Evolutionary conservation across 2,797 vertebrate species (phyloP).

Genomic region (Balearica regulorum): DNA sequence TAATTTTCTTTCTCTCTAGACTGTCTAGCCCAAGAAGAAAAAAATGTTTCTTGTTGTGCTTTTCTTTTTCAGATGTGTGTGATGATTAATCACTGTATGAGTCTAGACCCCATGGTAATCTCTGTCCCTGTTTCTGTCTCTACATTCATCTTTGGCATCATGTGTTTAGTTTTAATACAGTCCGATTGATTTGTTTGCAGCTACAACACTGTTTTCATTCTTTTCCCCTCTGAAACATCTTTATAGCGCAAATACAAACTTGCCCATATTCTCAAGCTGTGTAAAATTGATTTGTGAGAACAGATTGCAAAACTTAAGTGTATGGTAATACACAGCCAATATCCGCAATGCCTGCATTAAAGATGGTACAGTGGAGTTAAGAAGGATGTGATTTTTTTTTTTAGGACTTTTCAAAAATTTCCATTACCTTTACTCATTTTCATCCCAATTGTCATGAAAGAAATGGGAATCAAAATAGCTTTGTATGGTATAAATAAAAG

Average conservation of each 20-base stretch:
- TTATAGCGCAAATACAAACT: slow-evolving; percentile 44
- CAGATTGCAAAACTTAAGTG: slow-evolving; percentile 40
- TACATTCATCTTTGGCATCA: slow-evolving; percentile 62
- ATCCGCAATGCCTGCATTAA: neutral
- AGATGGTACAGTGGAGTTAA: neutral
- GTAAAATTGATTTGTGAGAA: slow-evolving; percentile 56
- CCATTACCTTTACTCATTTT: neutral
- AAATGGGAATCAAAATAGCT: neutral
- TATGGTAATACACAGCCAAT: neutral
- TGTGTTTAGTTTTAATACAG: slow-evolving; percentile 56
- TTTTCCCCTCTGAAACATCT: slow-evolving; percentile 15
- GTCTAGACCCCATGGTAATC: slow-evolving; percentile 65
- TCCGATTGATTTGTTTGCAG: slow-evolving; percentile 52
- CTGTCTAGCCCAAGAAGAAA: slow-evolving; percentile 20
- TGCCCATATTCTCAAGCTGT: slow-evolving; percentile 12
- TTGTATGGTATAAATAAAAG: neutral
- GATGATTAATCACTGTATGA: slow-evolving; percentile 59
- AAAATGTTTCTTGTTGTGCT: neutral
- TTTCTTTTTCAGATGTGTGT: neutral
- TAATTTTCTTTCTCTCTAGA: slow-evolving; percentile 33
- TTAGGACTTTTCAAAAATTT: neutral
- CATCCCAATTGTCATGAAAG: neutral
- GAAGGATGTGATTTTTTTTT: neutral
- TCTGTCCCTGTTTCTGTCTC: slow-evolving; percentile 43
- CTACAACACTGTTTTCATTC: slow-evolving; percentile 41